phyloP scores from a whole-genome alignment of 1,140 invertebrate genomes.

The Heliconius hermathena region DNA sequence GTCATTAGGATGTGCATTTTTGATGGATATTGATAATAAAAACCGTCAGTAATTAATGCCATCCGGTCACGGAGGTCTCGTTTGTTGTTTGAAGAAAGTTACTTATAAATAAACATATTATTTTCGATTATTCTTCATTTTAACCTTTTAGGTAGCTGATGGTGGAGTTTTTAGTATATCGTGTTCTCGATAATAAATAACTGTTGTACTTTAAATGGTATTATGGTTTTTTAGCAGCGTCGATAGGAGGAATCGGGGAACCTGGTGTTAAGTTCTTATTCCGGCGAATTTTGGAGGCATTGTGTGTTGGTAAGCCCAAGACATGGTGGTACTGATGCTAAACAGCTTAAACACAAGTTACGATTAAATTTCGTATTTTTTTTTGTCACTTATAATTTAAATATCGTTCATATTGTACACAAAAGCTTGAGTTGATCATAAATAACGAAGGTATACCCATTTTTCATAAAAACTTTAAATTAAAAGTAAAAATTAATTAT shows the following conservation, averaged over 20 bases:
- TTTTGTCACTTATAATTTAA: not conserved
- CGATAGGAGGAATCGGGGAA: too few species aligned
- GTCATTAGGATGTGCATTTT: conserved; percentile 75
- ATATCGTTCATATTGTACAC: not conserved
- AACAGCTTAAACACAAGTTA: not conserved
- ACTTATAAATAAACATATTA: conserved; percentile 4
- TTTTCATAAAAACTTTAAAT: too few species aligned
- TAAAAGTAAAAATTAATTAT: not conserved
- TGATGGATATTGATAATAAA: conserved; percentile 71
- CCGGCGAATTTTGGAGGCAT: too few species aligned
- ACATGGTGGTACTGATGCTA: too few species aligned
- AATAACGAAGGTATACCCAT: not conserved
- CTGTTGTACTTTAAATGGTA: too few species aligned
- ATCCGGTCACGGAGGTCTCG: conserved; percentile 69
- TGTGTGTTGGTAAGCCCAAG: too few species aligned
- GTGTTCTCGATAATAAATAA: too few species aligned
- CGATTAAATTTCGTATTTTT: not conserved
- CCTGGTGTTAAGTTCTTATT: too few species aligned
- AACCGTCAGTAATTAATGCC: conserved; percentile 66
- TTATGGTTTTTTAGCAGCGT: too few species aligned
- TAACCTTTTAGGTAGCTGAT: too few species aligned
- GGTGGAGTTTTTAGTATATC: too few species aligned
- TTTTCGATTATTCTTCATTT: too few species aligned
- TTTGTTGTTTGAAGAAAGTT: conserved; percentile 33
- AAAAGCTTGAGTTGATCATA: not conserved